These are phyloP conservation scores for Drosophila santomea DNA, from an alignment of 1,140 invertebrate species.

Conservation along the genomic window DNA sequence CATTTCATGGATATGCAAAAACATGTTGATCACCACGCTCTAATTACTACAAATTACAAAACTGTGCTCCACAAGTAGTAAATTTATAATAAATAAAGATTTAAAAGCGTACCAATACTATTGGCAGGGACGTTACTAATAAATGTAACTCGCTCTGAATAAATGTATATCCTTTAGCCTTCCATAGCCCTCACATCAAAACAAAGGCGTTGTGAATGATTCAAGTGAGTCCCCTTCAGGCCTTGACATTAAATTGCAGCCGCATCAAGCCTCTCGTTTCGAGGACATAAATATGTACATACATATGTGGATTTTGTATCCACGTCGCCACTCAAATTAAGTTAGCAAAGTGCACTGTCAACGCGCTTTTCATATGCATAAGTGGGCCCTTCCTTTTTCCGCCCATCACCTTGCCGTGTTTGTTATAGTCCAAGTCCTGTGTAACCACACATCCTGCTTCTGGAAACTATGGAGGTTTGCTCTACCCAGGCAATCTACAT, in stretches of 20 bases:
- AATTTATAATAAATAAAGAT: no score
- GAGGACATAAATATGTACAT: background rate
- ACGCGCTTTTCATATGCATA: slow-evolving; percentile 63
- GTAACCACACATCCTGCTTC: background rate
- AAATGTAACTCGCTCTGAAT: background rate
- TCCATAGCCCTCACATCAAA: background rate
- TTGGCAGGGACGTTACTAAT: no score
- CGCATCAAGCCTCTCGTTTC: slow-evolving; percentile 45
- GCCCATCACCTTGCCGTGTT: slow-evolving; percentile 13
- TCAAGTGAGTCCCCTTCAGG: slow-evolving; percentile 25
- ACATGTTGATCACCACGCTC: no score
- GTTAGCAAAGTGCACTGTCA: slow-evolving; percentile 63
- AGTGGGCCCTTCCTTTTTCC: slow-evolving; percentile 13
- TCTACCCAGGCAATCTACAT: background rate
- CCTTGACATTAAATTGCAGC: slow-evolving; percentile 62
- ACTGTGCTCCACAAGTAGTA: no score
- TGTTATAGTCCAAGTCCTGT: slow-evolving; percentile 10
- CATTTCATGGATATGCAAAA: no score
- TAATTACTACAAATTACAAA: no score
- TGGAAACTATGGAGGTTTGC: background rate
- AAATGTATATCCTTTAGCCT: slow-evolving; percentile 22
- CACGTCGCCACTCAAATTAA: slow-evolving; percentile 64
- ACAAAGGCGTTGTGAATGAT: slow-evolving; percentile 28
- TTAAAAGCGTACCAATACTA: no score
- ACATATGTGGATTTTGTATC: slow-evolving; percentile 2